phyloP scores from a whole-genome alignment of 2,113 vertebrate species.

The Actinemys pallida region DNA sequence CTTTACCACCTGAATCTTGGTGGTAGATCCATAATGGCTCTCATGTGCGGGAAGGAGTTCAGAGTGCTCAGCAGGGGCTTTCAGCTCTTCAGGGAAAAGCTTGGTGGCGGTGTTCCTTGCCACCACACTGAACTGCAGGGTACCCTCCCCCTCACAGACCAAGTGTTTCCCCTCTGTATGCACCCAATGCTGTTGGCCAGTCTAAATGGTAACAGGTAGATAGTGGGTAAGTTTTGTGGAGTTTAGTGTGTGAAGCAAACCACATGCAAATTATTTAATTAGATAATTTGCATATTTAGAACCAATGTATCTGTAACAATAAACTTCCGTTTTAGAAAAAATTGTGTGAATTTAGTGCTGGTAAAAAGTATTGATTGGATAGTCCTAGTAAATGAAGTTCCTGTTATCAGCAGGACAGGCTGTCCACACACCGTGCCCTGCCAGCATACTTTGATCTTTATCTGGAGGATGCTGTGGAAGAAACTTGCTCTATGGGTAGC shows the following conservation, averaged over 20 bases:
- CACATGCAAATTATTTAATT: neutral
- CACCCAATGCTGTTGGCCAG: accelerated
- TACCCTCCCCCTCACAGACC: neutral
- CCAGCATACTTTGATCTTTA: slow-evolving; percentile 1
- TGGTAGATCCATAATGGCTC: neutral
- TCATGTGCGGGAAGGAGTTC: neutral
- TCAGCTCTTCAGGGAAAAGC: neutral
- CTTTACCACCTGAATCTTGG: neutral
- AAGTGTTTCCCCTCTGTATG: neutral
- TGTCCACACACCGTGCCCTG: neutral
- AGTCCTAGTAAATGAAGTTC: neutral
- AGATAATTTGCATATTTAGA: neutral
- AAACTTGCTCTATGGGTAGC: neutral
- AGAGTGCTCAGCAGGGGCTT: neutral
- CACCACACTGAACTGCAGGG: neutral
- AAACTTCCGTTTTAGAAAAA: neutral
- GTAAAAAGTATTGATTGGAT: neutral
- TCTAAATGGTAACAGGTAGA: neutral
- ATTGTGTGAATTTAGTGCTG: neutral
- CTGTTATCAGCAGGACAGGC: neutral
- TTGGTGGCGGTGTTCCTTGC: neutral
- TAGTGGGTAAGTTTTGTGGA: neutral
- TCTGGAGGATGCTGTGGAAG: neutral
- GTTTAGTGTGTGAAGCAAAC: neutral
- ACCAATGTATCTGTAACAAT: neutral